Percentiles rank a stretch among this genome's conserved stretches.
Conservation (phyloP, 2,797 vertebrate species). For the Tokudaia tokunoshimensis region DNA sequence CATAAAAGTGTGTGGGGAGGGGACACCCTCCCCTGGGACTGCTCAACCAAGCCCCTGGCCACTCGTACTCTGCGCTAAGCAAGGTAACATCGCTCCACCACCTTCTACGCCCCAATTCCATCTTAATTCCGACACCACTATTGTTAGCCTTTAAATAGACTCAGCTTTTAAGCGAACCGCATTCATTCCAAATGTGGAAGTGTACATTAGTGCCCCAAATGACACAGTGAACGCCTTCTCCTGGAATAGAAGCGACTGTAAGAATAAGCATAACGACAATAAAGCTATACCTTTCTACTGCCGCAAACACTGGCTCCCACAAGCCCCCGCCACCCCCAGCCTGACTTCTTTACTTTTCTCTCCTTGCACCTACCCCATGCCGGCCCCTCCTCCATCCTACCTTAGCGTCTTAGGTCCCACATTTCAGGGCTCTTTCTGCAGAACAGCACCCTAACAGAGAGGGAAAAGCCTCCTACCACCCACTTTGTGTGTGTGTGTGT, state of each 20-base stretch:
- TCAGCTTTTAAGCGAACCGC: neutral
- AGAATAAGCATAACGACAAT: neutral
- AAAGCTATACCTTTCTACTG: neutral
- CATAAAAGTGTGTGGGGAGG: neutral
- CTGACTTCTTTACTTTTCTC: neutral
- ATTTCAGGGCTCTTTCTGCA: neutral
- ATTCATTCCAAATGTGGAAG: neutral
- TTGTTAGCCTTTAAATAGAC: neutral
- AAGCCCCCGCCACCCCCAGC: neutral
- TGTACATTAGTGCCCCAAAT: neutral
- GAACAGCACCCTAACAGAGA: neutral
- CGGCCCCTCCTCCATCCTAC: neutral
- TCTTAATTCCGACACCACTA: rapidly evolving
- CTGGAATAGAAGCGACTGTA: neutral
- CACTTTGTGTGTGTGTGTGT: neutral
- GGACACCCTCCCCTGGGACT: neutral
- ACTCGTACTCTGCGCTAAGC: neutral
- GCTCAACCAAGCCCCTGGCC: no score
- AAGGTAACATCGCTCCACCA: rapidly evolving
- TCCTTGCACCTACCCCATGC: rapidly evolving
- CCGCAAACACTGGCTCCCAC: neutral
- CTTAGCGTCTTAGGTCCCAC: neutral
- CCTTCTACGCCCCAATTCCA: neutral
- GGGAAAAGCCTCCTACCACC: no score
- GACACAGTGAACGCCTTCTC: neutral